Base-by-base conservation (phyloP, 2,113 vertebrate genomes). In the Mirza zaza region DNA sequence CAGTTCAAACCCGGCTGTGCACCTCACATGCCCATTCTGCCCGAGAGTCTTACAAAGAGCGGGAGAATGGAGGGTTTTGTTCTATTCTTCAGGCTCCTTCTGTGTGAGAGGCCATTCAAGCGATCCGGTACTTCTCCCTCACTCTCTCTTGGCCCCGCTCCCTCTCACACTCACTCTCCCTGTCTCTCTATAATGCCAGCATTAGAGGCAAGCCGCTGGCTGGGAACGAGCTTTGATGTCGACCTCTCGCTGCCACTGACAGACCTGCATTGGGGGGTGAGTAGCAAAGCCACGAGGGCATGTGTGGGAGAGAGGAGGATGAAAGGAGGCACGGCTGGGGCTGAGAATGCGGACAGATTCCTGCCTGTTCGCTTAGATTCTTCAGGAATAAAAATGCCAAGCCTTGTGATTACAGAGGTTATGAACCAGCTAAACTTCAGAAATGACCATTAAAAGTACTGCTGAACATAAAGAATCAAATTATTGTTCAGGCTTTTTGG, bases 161-260 rank as follows among this genome's bases (percentile, higher is more conserved):
- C 98, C 97, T 97, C 99, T 98, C 98, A 98, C 98, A 97, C 97
- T 98, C 98, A 98, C 99, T 98, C 98, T 98, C 97, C 98, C 98
- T 98, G 97, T 98, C 98, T 99, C 99, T 99, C 99, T 98, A 98
- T 99, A 99, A 99, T 99, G 99, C 99, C 99, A 99, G 99, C 99
- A 99, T 99, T 98, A 99, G 99, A 99, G 99, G 98, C 99, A 98
- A 99, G 99, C 99, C 98, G 98, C 99, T 99, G 98, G 99, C 99
- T 98, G 98, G 98, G 98, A 99, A 98, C 98, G 98, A 94, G 98
- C 99, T 99, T 99, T 99, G 99, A 99, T 99, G 99, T 99, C 98
- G 99, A 99, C 99, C 99, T 98, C 98, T 98, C 79, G 82, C 97
- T 98, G 98, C 97, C 98, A 98, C 97, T 97, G 98, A 98, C 98